These are phyloP conservation scores for Ophion ventricosus DNA, from an alignment of 2,888 invertebrate species.

Conservation along the genomic window DNA sequence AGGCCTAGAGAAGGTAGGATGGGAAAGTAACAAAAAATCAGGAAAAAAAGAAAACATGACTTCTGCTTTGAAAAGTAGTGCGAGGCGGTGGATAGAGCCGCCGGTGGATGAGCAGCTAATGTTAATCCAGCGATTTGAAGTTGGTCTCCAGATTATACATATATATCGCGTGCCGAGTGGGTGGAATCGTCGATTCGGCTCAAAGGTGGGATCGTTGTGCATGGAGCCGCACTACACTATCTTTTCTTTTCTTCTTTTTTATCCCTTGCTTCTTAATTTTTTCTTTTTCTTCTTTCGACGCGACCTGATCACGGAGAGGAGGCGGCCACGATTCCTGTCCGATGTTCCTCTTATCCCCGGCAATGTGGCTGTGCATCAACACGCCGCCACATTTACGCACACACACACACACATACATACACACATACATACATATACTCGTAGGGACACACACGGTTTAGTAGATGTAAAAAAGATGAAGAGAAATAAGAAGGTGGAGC, in stretches of 20 bases:
- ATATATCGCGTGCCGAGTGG: conserved; percentile 73
- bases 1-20: conserved; percentile 31
- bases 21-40: conserved; percentile 34
- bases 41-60: conserved; percentile 49
- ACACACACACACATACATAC: background rate
- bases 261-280: conserved; percentile 9
- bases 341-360: conserved; percentile 41
- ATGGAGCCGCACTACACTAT: conserved; percentile 58
- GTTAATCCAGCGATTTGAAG: conserved; percentile 72
- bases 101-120: conserved; percentile 69
- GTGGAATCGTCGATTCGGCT: conserved; percentile 79
- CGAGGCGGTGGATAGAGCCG: conserved; percentile 35
- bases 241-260: conserved; percentile 14
- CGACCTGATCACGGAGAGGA: conserved; percentile 60
- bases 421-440: background rate
- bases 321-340: conserved; percentile 55
- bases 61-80: conserved; percentile 45
- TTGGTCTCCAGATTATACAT: conserved; percentile 61
- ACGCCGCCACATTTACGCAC: background rate
- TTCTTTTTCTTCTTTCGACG: conserved; percentile 30
- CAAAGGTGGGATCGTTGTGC: conserved; percentile 78
- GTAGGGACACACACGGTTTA: background rate
- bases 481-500: conserved; percentile 67
- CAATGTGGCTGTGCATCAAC: conserved; percentile 61
- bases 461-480: conserved; percentile 54